Conservation (phyloP, 1,140 invertebrate species). For the Leptoteleia sp. region DNA sequence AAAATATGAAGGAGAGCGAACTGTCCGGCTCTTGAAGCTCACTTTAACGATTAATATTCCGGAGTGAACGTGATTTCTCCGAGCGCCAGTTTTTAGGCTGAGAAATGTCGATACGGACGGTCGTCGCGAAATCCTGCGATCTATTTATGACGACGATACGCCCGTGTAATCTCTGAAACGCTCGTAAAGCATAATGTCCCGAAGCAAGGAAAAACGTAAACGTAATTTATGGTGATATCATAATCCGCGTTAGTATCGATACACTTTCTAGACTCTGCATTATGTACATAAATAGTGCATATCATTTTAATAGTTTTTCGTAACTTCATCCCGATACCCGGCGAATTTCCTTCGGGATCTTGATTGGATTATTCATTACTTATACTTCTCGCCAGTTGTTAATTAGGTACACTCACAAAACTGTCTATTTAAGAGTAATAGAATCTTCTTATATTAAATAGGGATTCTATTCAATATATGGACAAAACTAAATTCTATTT, state of each 20-base stretch:
- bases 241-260: slow-evolving; percentile 25
- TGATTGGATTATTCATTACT: too few species aligned
- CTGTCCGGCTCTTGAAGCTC: neutral
- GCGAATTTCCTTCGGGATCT: too few species aligned
- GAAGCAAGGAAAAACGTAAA: slow-evolving; percentile 42
- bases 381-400: too few species aligned
- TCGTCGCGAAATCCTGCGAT: slow-evolving; percentile 21
- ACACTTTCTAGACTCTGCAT: slow-evolving; percentile 15
- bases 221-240: slow-evolving; percentile 45
- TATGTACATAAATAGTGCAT: slow-evolving; percentile 22
- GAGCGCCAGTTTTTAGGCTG: slow-evolving; percentile 25
- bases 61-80: slow-evolving; percentile 3
- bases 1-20: slow-evolving; percentile 16
- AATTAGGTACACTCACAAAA: too few species aligned
- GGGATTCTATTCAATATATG: too few species aligned
- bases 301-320: too few species aligned
- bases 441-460: too few species aligned
- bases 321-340: too few species aligned
- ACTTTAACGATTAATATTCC: slow-evolving; percentile 19
- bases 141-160: slow-evolving; percentile 40
- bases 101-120: slow-evolving; percentile 34
- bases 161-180: slow-evolving; percentile 47
- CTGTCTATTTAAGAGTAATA: too few species aligned
- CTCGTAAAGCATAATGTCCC: slow-evolving; percentile 44
- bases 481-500: too few species aligned